Evolutionary conservation across 2,888 invertebrate species (phyloP).

Genomic region (Helicoverpa assulta): DNA sequence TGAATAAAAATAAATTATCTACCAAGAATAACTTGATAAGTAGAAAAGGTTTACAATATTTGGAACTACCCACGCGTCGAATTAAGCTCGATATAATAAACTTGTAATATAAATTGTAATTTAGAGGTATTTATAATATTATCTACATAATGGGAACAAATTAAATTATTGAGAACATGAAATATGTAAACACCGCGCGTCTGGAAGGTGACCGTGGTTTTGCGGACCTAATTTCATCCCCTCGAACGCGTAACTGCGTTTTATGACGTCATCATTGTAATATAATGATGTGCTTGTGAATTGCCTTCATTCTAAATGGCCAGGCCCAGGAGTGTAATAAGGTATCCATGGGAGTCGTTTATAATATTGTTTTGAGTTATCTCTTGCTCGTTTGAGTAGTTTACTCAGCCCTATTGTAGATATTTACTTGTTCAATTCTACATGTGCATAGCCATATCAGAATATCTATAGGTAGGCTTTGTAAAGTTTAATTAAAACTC

Average conservation of each 20-base stretch:
- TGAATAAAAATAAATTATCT: background rate
- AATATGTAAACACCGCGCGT: constrained; percentile 42
- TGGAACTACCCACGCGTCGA: too few species aligned
- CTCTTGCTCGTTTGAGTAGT: constrained; percentile 11
- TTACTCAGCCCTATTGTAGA: background rate
- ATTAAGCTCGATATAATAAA: too few species aligned
- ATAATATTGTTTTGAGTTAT: constrained; percentile 33
- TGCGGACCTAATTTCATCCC: constrained; percentile 69
- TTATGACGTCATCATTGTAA: constrained; percentile 76
- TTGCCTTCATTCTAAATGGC: constrained; percentile 73
- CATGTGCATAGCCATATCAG: background rate
- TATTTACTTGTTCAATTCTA: background rate
- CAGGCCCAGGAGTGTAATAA: constrained; percentile 33
- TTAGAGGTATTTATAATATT: too few species aligned
- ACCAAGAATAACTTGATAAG: too few species aligned
- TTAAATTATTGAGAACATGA: constrained; percentile 11
- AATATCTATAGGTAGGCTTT: background rate
- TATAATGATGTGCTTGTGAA: constrained; percentile 76
- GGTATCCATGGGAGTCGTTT: constrained; percentile 27
- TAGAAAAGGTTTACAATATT: too few species aligned
- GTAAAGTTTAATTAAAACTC: constrained; percentile 35
- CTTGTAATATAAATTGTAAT: too few species aligned
- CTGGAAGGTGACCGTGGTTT: constrained; percentile 52
- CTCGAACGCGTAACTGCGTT: constrained; percentile 72
- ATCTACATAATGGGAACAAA: background rate